phyloP scores from a whole-genome alignment of 2,888 invertebrate species.

The Myopa testacea region DNA sequence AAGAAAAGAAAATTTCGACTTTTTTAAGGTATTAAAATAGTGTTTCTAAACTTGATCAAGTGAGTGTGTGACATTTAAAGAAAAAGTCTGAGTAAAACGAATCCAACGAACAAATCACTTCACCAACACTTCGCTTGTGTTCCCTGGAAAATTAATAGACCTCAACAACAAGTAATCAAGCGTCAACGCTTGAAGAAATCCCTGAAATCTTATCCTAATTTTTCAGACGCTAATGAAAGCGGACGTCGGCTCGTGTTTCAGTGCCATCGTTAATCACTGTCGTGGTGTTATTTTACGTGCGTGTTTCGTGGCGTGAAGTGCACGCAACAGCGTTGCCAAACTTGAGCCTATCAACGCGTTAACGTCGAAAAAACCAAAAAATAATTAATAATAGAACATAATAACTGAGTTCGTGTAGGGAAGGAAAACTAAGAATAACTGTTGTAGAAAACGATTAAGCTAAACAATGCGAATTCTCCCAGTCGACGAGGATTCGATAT shows the following conservation, averaged over 20 bases:
- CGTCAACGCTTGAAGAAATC: not conserved
- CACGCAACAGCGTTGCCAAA: slow-evolving; percentile 16
- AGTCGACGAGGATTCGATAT: too few species aligned
- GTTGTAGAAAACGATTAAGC: too few species aligned
- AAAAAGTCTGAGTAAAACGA: not conserved
- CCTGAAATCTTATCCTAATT: not conserved
- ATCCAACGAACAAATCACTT: not conserved
- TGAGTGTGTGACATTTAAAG: not conserved
- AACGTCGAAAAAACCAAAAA: too few species aligned
- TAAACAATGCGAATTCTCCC: too few species aligned
- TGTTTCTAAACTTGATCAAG: too few species aligned
- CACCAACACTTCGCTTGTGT: not conserved
- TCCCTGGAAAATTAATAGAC: not conserved
- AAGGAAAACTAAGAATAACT: too few species aligned
- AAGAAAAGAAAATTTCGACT: too few species aligned
- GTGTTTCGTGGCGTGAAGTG: not conserved
- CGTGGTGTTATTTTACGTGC: not conserved
- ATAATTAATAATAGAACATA: too few species aligned
- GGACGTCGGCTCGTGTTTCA: not conserved
- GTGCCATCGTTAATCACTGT: slow-evolving; percentile 34
- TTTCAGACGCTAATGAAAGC: not conserved
- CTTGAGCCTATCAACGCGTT: not conserved
- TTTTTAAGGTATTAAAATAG: too few species aligned
- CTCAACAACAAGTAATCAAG: too few species aligned
- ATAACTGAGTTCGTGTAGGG: too few species aligned